phyloP scores from a whole-genome alignment of 2,888 invertebrate genomes.

The Diplolepis rosae region DNA sequence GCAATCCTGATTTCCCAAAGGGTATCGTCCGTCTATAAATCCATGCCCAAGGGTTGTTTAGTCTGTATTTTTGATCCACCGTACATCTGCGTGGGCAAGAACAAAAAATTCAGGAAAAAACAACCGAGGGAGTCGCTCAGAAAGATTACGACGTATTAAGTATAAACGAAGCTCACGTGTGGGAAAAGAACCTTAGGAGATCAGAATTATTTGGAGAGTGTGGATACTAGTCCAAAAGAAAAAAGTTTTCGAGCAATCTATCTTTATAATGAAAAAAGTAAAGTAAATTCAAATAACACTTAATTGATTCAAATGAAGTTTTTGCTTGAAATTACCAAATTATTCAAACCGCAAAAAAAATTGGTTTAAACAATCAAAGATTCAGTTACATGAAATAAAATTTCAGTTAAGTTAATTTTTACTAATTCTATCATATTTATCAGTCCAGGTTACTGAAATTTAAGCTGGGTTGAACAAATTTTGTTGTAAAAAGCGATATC shows the following conservation, averaged over 20 bases:
- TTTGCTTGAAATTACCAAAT: too few species aligned
- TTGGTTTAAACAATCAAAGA: too few species aligned
- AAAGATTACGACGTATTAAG: constrained; percentile 10
- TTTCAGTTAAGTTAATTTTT: too few species aligned
- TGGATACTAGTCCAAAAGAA: not conserved
- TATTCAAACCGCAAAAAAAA: too few species aligned
- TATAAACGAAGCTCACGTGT: constrained; percentile 21
- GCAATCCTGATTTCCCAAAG: constrained; percentile 63
- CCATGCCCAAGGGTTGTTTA: constrained; percentile 57
- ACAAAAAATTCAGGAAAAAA: not conserved
- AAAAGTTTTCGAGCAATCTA: not conserved
- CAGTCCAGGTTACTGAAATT: too few species aligned
- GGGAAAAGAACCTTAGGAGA: not conserved
- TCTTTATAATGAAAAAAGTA: too few species aligned
- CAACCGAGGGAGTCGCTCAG: not conserved
- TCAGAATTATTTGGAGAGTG: not conserved
- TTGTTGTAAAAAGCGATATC: too few species aligned
- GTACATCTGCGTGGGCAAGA: not conserved
- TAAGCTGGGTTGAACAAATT: too few species aligned
- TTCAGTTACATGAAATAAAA: too few species aligned
- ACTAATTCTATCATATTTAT: too few species aligned
- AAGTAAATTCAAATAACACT: too few species aligned
- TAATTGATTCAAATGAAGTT: too few species aligned
- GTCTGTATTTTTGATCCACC: constrained; percentile 40
- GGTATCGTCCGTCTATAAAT: constrained; percentile 62